Base-by-base conservation (phyloP, 2,113 vertebrate species). In the Ornithorhynchus anatinus region DNA sequence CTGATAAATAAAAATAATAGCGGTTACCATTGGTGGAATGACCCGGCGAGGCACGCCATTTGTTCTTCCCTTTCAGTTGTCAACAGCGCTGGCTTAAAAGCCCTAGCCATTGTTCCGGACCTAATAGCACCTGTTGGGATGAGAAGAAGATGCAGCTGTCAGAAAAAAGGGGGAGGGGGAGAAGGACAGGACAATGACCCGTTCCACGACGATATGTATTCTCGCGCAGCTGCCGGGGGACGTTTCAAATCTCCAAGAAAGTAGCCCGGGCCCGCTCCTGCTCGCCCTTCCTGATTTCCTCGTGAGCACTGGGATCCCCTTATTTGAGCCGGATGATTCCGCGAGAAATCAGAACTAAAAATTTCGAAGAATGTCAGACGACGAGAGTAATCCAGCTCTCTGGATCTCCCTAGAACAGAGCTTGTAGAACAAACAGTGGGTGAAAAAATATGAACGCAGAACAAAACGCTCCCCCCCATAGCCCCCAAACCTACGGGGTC, bases 1-100 rank as follows among this genome's bases (percentile, higher is more conserved):
- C 92, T 95, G 93, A 96, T 95, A 95, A 96, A 95, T 95, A 96
- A 94, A 95, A 95, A 94, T 94, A 94, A 94, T 94, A 94, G 95
- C 92, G 93, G 89, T 95, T 94, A 91, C 89, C 73, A 65, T 85
- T 91, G 89, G 85, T 81, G 88, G 90, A 93, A 85, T 92, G 93
- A 93, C 90, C 94, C 86, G 70, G 89, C 80, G 90, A 91, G 87
- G 88, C 89, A 81, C 88, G 93, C 95, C 94, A 94, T 96, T 94
- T 96, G 95, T 95, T 96, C 90, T 94, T 94, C 92, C 89, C 90
- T 95, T 95, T 94, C 92, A 93, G 92, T 95, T 96, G 95, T 96
- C 96, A 96, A 91, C 82, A 95, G 89, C 92, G 92, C 90, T 91
- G 93, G 91, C 94, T 95, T 94, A 96, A 96, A 96, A 96, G 95